A percentile compares a stretch with the other conserved stretches of the same genome.
These are phyloP conservation scores for Onychorhynchus coronatus DNA, from an alignment of 2,113 vertebrate genomes.

Conservation along the genomic window DNA sequence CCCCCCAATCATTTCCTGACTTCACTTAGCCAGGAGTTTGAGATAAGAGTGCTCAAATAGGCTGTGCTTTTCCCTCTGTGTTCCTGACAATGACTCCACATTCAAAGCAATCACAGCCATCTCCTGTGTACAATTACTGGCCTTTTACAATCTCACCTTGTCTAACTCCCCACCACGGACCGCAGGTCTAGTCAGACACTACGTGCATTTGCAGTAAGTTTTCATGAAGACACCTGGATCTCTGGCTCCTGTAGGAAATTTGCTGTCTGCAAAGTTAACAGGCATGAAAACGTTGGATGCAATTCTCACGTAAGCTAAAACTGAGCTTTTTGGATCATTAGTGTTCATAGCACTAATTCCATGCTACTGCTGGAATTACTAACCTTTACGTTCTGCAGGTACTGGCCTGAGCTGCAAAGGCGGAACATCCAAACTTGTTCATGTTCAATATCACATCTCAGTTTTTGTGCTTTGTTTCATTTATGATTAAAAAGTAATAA, in stretches of 20 bases:
- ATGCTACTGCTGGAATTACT: slow-evolving; percentile 1
- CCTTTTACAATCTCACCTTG: slow-evolving; percentile 60
- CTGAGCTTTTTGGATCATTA: slow-evolving; percentile 30
- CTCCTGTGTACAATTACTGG: slow-evolving; percentile 60
- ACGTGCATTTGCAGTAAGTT: slow-evolving; percentile 40
- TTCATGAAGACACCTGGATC: neutral
- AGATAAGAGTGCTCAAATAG: slow-evolving; percentile 20
- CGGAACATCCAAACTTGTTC: neutral
- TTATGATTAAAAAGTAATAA: neutral
- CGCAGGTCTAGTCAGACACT: slow-evolving; percentile 39
- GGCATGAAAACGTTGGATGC: slow-evolving; percentile 1
- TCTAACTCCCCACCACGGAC: slow-evolving; percentile 26
- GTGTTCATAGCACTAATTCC: slow-evolving; percentile 14
- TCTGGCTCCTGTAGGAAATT: slow-evolving; percentile 1
- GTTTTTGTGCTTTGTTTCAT: neutral
- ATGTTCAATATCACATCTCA: neutral
- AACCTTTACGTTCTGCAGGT: neutral
- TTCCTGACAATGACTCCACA: slow-evolving; percentile 33
- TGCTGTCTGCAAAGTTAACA: slow-evolving; percentile 40
- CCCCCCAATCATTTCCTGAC: neutral
- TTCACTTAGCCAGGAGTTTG: slow-evolving; percentile 16
- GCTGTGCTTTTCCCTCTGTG: neutral
- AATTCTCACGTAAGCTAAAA: slow-evolving; percentile 3
- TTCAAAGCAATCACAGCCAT: slow-evolving; percentile 56
- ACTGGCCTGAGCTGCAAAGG: neutral